Percentiles rank a stretch among this genome's conserved stretches.
phyloP scores from a whole-genome alignment of 92 coral and sea anemone genomes.

The Galaxea fascicularis region DNA sequence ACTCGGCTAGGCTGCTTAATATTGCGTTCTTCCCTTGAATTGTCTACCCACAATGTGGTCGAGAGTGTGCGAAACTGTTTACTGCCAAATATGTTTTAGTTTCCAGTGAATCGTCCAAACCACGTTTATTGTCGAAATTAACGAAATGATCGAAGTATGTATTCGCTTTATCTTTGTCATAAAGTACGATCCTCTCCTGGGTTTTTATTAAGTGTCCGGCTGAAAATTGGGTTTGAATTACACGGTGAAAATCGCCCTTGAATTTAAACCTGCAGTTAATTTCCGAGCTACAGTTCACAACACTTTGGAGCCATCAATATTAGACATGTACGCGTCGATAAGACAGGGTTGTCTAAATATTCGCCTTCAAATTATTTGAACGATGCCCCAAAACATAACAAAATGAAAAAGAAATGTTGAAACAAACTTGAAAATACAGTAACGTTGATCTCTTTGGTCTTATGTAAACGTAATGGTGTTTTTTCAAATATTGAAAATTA shows the following conservation, averaged over 20 bases:
- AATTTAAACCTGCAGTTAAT: background rate
- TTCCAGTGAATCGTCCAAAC: conserved; percentile 8
- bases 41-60: background rate
- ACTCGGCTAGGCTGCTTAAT: background rate
- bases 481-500: conserved; percentile 15
- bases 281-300: conserved; percentile 1
- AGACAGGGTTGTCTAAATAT: conserved; percentile 2
- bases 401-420: background rate
- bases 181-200: conserved; percentile 12
- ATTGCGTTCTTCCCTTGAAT: background rate
- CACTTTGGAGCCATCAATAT: background rate
- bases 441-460: background rate
- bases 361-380: background rate
- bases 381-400: background rate
- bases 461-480: background rate
- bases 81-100: background rate
- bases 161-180: background rate
- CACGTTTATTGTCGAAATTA: conserved; percentile 6
- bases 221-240: background rate
- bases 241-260: background rate
- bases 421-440: background rate
- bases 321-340: conserved; percentile 19
- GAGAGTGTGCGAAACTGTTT: background rate
- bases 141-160: conserved; percentile 6
- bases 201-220: conserved; percentile 7